Base-by-base conservation (phyloP, 1,140 invertebrate species). In the Cherax destructor region DNA sequence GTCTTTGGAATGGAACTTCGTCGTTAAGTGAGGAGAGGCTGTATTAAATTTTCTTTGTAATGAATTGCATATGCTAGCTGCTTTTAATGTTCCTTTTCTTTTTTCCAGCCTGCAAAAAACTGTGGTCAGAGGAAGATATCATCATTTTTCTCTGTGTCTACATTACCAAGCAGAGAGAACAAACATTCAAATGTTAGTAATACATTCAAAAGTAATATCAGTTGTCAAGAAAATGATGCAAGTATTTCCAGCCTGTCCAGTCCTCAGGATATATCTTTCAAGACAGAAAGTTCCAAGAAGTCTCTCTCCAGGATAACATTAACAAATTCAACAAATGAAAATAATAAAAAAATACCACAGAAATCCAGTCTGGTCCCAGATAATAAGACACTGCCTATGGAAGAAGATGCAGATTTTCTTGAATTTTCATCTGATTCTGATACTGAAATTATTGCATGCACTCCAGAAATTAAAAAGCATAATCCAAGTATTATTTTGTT, bases 51-150 rank as follows among this genome's bases (percentile, higher is more conserved):
- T 18, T 69, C 18, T 13, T 69, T 1, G 30, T 41, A 21, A 21
- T 21, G 21, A 21, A 30, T 30, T 30, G 6, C 0, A 30, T 30
- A 74, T 74, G 4, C 9, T 9, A 30, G 69, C n/a, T 41, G 9
- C 9, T 74, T 74, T 9, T 7, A 30, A 24, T 52, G 21, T 85
- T 85, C 7, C 21, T 4, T 85, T 74, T 74, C 30, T 74, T 13
- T 74, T 18, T 74, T 85, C 16, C 47, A 85, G 83, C 41, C 41
- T 72, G 9, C 61, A 30, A 85, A 74, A 41, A 11, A 74, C 16
- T 4, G 18, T 80, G 79, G 79, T 49, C 83, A 85, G 41, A 85
- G 21, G 61, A 85, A 85, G 49, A 85, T 85, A 47, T 85, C 83
- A 4, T 85, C 83, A 49, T 85, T 72, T 72, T 85, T 85, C 69